phyloP scores from a whole-genome alignment of 2,797 vertebrate species.

The Pangasius macronema region DNA sequence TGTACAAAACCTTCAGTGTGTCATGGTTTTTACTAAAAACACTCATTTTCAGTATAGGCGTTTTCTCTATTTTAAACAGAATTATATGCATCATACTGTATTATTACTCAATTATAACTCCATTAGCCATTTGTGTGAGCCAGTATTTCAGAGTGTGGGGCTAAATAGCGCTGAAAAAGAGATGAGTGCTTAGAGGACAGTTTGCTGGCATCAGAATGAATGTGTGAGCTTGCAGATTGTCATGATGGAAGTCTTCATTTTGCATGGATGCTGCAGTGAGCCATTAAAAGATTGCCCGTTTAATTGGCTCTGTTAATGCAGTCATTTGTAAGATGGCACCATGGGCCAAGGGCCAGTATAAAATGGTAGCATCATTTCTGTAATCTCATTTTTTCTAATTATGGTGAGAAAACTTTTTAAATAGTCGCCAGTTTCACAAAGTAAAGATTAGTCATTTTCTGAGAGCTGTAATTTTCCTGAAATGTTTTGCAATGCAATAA shows the following conservation, averaged over 20 bases:
- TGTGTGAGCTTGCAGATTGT: constrained; percentile 58
- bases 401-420: constrained; percentile 44
- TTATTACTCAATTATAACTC: constrained; percentile 55
- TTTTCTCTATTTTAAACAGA: constrained; percentile 51
- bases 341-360: constrained; percentile 58
- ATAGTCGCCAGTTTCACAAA: constrained; percentile 18
- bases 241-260: constrained; percentile 59
- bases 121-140: constrained; percentile 58
- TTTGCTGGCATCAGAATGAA: constrained; percentile 57
- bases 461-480: background rate
- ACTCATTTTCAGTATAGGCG: constrained; percentile 35
- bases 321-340: constrained; percentile 65
- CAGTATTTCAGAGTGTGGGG: constrained; percentile 47
- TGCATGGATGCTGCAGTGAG: constrained; percentile 58
- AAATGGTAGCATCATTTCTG: constrained; percentile 51
- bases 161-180: constrained; percentile 54
- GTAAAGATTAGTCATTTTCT: constrained; percentile 11
- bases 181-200: constrained; percentile 55
- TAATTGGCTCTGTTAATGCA: constrained; percentile 69
- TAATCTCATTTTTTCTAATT: constrained; percentile 22
- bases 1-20: constrained; percentile 31
- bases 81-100: constrained; percentile 54
- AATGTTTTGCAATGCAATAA: constrained; percentile 5
- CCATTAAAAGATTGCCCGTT: constrained; percentile 66
- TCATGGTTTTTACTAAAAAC: constrained; percentile 39